Evolutionary conservation across 2,888 invertebrate genomes (phyloP), one percentile per base, ranked within the genome.

Genomic region (Piscicola geometra): DNA sequence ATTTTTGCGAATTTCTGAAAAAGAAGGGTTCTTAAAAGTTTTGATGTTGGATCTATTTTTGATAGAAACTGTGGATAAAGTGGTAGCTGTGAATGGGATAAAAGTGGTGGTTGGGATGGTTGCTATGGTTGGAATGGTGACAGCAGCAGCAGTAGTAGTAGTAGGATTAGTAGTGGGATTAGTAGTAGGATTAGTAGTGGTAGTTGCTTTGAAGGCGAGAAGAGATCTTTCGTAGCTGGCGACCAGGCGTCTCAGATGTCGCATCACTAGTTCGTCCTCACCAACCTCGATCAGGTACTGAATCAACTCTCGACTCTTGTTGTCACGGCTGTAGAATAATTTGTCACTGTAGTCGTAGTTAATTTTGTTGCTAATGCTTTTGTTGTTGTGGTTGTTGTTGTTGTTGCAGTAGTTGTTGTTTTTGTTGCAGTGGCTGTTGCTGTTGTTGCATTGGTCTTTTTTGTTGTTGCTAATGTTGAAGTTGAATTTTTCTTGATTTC

Each of bases 231-330:
- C 68, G 18, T 50, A 66, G 15, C 30, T 35, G 2, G 12, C 18
- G 0, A 67, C 73, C 47, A 77, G n/a, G 12, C n/a, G 18, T 52
- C 33, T 60, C 21, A 50, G 30, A 47, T 76, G 36, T 15, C 78
- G 56, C 66, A 73, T 76, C 21, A 64, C 71, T 32, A 78, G 52
- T 50, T 80, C 75, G 28, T 33, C 25, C 25, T 73, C 73, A 0
- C 79, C 79, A 15, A 71, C 73, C 25, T 75, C 76, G 25, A 80
- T 77, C 69, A 75, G 75, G 68, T 80, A 79, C 75, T 79, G 78
- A 0, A 80, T 68, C 1, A 76, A 52, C 9, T 77, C 77, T 9
- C 79, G 50, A 1, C 79, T 79, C 52, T 76, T 78, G 18, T 41
- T 76, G 64, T 80, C 80, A 25, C 69, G 76, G 33, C 78, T 77